Percentiles rank a stretch among this genome's conserved stretches.
phyloP scores from a whole-genome alignment of 2,113 vertebrate species.

The Psammodynastes pulverulentus region DNA sequence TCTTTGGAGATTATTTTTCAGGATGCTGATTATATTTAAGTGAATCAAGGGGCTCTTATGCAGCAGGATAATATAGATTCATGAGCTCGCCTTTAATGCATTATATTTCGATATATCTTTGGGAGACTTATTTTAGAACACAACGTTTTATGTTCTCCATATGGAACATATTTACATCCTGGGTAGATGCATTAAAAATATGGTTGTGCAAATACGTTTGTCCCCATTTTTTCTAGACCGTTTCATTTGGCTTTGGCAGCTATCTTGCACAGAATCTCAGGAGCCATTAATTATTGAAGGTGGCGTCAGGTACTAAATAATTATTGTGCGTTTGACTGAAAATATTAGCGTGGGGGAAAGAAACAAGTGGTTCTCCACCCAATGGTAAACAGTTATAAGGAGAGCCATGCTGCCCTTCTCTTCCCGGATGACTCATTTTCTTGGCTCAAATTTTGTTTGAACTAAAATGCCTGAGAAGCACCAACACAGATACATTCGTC shows the following conservation, averaged over 20 bases:
- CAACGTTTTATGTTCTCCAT: neutral
- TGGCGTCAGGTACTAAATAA: neutral
- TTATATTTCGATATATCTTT: neutral
- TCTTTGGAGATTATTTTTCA: neutral
- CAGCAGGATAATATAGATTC: neutral
- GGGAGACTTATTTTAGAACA: neutral
- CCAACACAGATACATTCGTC: neutral
- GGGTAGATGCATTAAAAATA: neutral
- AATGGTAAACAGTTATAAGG: neutral
- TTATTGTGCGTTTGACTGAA: neutral
- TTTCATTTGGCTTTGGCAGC: neutral
- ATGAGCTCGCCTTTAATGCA: neutral
- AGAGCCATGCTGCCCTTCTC: neutral
- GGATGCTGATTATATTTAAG: neutral
- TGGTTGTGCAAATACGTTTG: neutral
- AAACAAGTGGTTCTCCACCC: neutral
- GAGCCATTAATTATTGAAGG: neutral
- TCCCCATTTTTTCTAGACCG: neutral
- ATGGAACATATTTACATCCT: neutral
- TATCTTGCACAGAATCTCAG: neutral
- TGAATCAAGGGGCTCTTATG: neutral
- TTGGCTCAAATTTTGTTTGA: neutral
- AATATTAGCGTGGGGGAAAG: neutral
- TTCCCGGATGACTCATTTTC: neutral
- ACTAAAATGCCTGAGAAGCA: neutral